phyloP scores from a whole-genome alignment of 92 coral and sea anemone genomes.

The Phenganax subtilis region DNA sequence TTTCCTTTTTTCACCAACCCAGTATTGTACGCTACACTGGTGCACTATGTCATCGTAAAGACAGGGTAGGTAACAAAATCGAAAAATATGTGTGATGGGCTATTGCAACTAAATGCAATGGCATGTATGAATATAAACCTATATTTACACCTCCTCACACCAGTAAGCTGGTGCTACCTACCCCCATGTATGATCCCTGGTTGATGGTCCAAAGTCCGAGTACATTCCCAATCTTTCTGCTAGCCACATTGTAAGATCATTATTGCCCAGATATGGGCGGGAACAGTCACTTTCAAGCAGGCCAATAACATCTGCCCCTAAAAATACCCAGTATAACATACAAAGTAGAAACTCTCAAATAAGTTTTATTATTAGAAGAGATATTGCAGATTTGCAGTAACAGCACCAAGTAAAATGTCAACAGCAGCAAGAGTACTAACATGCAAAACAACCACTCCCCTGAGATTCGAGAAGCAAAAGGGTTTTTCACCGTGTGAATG shows the following conservation, averaged over 20 bases:
- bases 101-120: no score
- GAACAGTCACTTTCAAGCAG: slow-evolving; percentile 94
- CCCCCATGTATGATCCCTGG: slow-evolving; percentile 99
- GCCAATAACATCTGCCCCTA: slow-evolving; percentile 94
- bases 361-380: no score
- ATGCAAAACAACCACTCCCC: neutral
- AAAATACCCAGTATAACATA: neutral
- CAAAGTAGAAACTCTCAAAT: neutral
- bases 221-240: slow-evolving; percentile 87
- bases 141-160: neutral
- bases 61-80: no score
- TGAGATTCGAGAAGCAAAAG: no score
- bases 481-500: no score
- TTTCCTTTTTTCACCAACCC: no score
- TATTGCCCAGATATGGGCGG: slow-evolving; percentile 82
- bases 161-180: slow-evolving; percentile 30
- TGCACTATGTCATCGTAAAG: no score
- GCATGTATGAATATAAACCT: neutral
- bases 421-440: neutral
- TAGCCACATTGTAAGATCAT: slow-evolving; percentile 93
- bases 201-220: slow-evolving; percentile 94
- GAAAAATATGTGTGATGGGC: no score
- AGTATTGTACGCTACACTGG: no score
- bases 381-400: no score
- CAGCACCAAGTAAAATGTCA: neutral